Base-by-base conservation (phyloP, 2,113 vertebrate genomes). In the Proterorhinus semilunaris region DNA sequence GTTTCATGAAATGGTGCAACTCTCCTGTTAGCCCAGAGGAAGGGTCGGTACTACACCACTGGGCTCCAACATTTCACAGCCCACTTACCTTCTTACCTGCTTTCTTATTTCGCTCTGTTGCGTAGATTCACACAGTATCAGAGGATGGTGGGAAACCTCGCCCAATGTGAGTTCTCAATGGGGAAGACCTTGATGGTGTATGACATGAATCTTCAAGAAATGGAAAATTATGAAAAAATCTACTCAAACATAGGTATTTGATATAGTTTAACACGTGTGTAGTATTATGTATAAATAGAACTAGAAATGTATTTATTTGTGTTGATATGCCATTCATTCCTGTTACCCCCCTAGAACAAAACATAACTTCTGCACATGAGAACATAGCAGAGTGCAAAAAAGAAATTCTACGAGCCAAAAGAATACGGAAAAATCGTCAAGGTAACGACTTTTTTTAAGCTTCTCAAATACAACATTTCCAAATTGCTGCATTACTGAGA, bases 341-440 rank as follows among this genome's bases (percentile, higher is more conserved):
- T 50, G 10, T 69, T 48, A 4, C 13, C 45, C 21, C 15, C 64
- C 1, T 84, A 99, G 97, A 97, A 89, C 94, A 94, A 59, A 98
- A 91, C 74, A 98, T 99, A 79, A 92, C 92, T 46, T 95, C 95
- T 79, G 97, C 96, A 16, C 98, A 99, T 59, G 96, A 99, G 65
- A 99, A 98, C 90, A 99, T 99, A 72, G 84, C 95, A 62, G 96
- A 98, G 78, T 99, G 98, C 88, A 99, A 99, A 90, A 99, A 98
- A 78, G 96, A 99, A 86, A 99, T 99, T 79, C 94, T 94, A 88
- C 94, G 96, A 85, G 98, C 98, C 74, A 99, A 99, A 89, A 93
- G 98, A 86, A 96, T 99, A 91, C 88, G 97, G 69, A 99, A 99
- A 88, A 99, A 99, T 89, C 96, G 98, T 0, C 98, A 99, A 90